Conservation (phyloP, 2,797 vertebrate species). For the Graptemys geographica region DNA sequence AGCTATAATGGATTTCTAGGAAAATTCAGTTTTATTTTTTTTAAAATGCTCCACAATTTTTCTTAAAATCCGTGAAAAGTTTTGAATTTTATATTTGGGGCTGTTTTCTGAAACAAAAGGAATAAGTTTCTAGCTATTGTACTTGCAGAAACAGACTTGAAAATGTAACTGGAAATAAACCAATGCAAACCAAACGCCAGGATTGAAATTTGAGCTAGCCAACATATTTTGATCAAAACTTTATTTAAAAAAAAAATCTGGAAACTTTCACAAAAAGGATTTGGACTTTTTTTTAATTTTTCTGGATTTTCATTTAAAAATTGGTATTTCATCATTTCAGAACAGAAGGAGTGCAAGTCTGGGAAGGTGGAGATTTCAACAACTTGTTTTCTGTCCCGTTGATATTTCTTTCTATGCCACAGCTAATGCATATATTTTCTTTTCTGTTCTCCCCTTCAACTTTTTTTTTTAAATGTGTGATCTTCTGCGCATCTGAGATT, state of each 20-base stretch:
- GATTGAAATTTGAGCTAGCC: neutral
- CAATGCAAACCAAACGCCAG: neutral
- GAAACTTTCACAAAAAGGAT: neutral
- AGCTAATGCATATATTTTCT: accelerated
- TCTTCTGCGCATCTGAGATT: neutral
- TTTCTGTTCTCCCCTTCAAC: neutral
- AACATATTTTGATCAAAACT: neutral
- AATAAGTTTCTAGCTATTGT: neutral
- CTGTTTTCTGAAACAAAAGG: neutral
- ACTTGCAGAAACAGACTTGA: neutral
- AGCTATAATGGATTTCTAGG: neutral
- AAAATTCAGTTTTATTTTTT: accelerated
- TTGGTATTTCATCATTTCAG: neutral
- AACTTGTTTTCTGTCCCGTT: neutral
- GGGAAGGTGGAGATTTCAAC: neutral
- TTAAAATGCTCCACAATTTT: neutral
- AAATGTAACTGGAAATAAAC: neutral
- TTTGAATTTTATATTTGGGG: neutral
- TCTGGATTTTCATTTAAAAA: neutral
- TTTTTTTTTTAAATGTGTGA: neutral
- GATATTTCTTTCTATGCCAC: neutral
- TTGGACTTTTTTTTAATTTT: neutral
- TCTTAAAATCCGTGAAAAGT: neutral
- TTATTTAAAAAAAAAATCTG: neutral
- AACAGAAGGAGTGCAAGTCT: accelerated